These are phyloP conservation scores for Argyresthia albistria DNA, from an alignment of 2,888 invertebrate species.

Conservation along the genomic window DNA sequence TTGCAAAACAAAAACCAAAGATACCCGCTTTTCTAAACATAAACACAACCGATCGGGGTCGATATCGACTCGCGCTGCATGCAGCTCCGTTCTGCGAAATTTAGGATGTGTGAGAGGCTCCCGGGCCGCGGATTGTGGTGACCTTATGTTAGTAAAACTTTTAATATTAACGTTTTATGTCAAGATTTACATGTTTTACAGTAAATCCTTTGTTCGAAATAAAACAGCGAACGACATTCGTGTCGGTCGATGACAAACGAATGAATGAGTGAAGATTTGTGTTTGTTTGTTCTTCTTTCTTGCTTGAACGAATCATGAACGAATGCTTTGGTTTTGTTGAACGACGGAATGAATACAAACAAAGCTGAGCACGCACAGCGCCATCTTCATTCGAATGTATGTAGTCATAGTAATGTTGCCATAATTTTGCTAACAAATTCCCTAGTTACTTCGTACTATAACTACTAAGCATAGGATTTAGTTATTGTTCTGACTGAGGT, in stretches of 20 bases:
- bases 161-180: conserved; percentile 30
- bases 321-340: no score
- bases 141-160: conserved; percentile 11
- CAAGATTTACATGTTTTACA: conserved; percentile 34
- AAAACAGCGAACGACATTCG: conserved; percentile 2
- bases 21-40: conserved; percentile 49
- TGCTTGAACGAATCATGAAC: no score
- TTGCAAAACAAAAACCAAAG: conserved; percentile 21
- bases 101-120: background rate
- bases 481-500: no score
- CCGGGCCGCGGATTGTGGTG: background rate
- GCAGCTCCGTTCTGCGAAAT: background rate
- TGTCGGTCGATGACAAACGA: conserved; percentile 19
- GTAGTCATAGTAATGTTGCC: no score
- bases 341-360: no score
- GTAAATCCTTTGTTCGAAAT: conserved; percentile 24
- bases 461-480: no score
- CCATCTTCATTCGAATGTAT: no score
- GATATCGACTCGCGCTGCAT: conserved; percentile 15
- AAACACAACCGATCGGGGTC: conserved; percentile 42
- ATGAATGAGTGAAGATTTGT: conserved; percentile 11
- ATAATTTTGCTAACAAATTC: no score
- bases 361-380: no score
- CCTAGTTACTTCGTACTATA: no score
- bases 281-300: no score